Evolutionary conservation across 2,113 vertebrate genomes (phyloP).

Genomic region (Brachypodius melanocephalos): DNA sequence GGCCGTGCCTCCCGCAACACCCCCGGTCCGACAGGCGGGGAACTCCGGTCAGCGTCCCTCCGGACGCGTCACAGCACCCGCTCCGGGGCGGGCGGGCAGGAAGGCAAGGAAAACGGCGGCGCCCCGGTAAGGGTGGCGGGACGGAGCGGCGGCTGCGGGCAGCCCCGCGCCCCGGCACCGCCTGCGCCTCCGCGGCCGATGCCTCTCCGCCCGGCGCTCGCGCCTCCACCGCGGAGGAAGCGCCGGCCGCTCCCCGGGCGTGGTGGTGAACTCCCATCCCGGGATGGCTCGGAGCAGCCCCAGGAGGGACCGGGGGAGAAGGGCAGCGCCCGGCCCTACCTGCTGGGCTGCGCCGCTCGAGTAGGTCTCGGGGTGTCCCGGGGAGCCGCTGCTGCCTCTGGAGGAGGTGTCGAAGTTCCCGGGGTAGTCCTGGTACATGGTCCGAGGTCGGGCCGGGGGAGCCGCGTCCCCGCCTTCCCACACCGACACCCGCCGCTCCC

Average conservation of each 20-base stretch:
- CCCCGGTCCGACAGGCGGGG: background rate
- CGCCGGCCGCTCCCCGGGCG: constrained; percentile 1
- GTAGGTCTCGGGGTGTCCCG: constrained; percentile 89
- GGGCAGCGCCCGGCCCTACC: constrained; percentile 70
- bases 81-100: background rate
- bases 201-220: background rate
- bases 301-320: background rate
- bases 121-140: background rate
- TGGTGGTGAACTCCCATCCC: constrained; percentile 7
- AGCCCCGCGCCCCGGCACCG: background rate
- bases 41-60: background rate
- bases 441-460: constrained; percentile 79
- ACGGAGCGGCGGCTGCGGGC: background rate
- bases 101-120: background rate
- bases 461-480: constrained; percentile 70
- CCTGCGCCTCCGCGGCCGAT: background rate
- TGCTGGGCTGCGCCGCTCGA: constrained; percentile 87
- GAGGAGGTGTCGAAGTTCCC: constrained; percentile 97
- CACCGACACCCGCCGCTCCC: constrained; percentile 29
- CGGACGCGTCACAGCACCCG: background rate
- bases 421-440: constrained; percentile 98
- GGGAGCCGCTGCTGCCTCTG: constrained; percentile 95
- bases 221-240: background rate
- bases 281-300: background rate
- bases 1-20: background rate